Evolutionary conservation across 2,113 vertebrate genomes (phyloP), one percentile per base, ranked within the genome.

Genomic region (Cyanoramphus novaezelandiae): DNA sequence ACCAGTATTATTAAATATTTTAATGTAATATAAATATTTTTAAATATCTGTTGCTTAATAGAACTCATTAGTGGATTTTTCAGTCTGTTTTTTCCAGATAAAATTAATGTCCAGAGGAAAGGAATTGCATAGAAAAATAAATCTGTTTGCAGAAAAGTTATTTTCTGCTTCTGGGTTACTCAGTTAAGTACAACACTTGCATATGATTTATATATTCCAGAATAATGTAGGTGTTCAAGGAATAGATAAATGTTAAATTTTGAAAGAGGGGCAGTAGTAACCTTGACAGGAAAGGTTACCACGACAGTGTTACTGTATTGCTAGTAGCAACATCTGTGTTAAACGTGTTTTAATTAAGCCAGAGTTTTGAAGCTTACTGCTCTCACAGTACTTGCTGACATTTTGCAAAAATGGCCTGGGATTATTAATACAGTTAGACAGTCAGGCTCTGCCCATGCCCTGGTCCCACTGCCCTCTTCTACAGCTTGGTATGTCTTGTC

Each of bases 271-370:
- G 28, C 52, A 29, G 28, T 13, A 37, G 41, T 70, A 67, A 91
- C 88, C 83, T 75, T 96, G 86, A 76, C 55, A 91, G 92, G 62
- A 64, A 35, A 67, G 47, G 72, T 80, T 92, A 88, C 64, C 59
- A 11, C 80, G 55, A 41, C 17, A 44, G 44, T n/a, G 46, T 81
- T 92, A 25, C 43, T 82, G 31, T 59, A 83, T 57, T 89, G 57
- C 70, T 59, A 69, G 25, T 44, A 92, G 52, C 35, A 86, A 82
- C 44, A 62, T 47, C 75, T 83, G 21, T 52, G 21, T 88, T 87
- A 79, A 60, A 72, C 16, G 21, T 23, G 2, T 17, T 76, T 63
- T 86, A 82, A 85, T 89, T 86, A 93, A 70, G 17, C 35, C 67
- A 17, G 57, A 75, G 27, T 64, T 90, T 68, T 55, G 55, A 92